Conservation (phyloP, 2,888 invertebrate genomes). For the Metellina segmentata region DNA sequence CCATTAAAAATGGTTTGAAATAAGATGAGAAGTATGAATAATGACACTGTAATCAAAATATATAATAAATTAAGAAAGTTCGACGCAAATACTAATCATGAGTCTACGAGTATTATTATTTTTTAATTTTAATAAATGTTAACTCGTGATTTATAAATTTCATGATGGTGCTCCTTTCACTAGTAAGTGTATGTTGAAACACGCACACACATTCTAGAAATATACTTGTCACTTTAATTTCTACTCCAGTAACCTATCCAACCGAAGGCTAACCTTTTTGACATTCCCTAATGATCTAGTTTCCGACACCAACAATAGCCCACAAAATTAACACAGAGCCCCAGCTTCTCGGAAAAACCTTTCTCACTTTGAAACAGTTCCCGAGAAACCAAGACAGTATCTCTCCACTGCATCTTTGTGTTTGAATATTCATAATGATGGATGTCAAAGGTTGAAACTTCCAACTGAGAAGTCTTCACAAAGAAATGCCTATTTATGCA, state of each 20-base stretch:
- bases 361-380: neutral
- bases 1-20: too few species aligned
- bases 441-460: slow-evolving; percentile 17
- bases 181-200: neutral
- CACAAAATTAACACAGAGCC: neutral
- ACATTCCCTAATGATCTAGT: neutral
- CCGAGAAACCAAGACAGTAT: neutral
- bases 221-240: neutral
- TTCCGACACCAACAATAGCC: neutral
- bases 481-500: slow-evolving; percentile 9
- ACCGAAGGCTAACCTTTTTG: neutral
- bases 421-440: neutral
- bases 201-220: neutral
- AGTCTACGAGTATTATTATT: too few species aligned
- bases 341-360: neutral
- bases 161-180: too few species aligned
- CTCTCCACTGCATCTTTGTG: neutral
- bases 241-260: neutral
- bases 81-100: too few species aligned
- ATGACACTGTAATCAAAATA: too few species aligned
- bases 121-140: too few species aligned
- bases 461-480: neutral
- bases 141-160: too few species aligned
- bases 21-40: too few species aligned
- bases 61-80: too few species aligned